Base-by-base conservation (phyloP, 2,113 vertebrate species). In the Eonycteris spelaea region DNA sequence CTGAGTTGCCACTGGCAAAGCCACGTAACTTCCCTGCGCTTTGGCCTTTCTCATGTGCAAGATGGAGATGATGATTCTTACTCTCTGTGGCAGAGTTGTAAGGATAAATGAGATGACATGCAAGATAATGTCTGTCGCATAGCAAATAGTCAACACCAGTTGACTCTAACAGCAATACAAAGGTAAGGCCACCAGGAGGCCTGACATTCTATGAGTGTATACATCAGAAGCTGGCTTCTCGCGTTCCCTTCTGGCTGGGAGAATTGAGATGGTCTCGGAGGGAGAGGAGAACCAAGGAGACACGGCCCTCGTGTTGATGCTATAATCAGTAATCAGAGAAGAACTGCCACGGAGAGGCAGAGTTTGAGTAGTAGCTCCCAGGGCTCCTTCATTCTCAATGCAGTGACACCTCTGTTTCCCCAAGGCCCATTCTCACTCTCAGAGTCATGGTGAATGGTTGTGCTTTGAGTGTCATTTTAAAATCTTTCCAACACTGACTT, bases 221-320 rank as follows among this genome's bases (percentile, higher is more conserved):
- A n/a, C 43, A 57, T 53, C 51, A 33, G 10, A 2, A 2, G 0
- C 73, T 51, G 55, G 3, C 11, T 79, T 43, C 71, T 40, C 71
- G 15, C 1, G 26, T 24, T 68, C 59, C 21, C 53, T 67, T 43
- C 38, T 28, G 1, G 1, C 6, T 30, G 3, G 26, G 9, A 7
- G 13, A 53, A 26, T 14, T 12, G 16, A 63, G n/a, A 51, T 6
- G 0, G 7, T 22, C 38, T 68, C 26, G 0, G 2, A 0, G 5
- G 12, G 26, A 48, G 11, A 68, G 19, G n/a, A 70, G n/a, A 26
- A 28, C 35, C 8, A 22, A 6, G 53, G 45, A 78, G 40, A 45
- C 18, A 1, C 24, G 43, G 12, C 40, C 40, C 51, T 61, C 48
- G 53, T 35, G 71, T 53, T 26, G 45, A 5, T 15, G 19, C 53